Evolutionary conservation across 2,113 vertebrate genomes (phyloP).

Genomic region (Cottus gobio): DNA sequence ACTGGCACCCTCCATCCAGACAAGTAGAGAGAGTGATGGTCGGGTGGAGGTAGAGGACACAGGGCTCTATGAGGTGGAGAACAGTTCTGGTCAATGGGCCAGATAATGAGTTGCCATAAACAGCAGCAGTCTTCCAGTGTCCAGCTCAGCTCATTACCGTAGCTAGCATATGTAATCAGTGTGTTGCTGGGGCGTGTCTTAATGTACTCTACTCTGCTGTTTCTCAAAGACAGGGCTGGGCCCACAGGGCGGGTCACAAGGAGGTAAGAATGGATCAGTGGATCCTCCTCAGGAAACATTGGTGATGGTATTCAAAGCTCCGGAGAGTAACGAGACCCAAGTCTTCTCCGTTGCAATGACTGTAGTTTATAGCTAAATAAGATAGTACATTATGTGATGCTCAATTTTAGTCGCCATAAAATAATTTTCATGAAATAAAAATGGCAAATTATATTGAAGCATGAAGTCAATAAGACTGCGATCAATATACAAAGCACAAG

Average conservation of each 20-base stretch:
- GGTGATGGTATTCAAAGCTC: conserved; percentile 60
- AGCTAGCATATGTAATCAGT: conserved; percentile 83
- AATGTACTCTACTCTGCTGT: conserved; percentile 79
- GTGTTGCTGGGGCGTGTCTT: conserved; percentile 82
- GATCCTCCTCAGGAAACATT: conserved; percentile 56
- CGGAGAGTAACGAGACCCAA: conserved; percentile 24
- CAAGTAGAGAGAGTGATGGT: conserved; percentile 72
- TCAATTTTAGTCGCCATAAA: neutral
- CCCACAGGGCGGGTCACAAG: conserved; percentile 72
- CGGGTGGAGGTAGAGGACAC: conserved; percentile 80
- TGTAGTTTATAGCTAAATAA: conserved; percentile 13
- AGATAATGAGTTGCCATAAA: conserved; percentile 85
- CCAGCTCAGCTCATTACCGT: conserved; percentile 82
- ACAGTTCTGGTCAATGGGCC: conserved; percentile 84
- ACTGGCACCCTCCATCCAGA: conserved; percentile 27
- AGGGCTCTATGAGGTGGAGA: conserved; percentile 79
- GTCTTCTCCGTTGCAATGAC: conserved; percentile 4
- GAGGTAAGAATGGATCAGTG: conserved; percentile 75
- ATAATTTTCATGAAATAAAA: conserved; percentile 1
- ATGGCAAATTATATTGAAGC: conserved; percentile 3
- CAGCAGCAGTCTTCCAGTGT: conserved; percentile 81
- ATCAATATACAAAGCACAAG: conserved; percentile 16
- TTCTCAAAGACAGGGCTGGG: conserved; percentile 73
- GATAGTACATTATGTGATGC: neutral
- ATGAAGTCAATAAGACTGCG: neutral